Conservation (phyloP, 2,888 invertebrate genomes). For the Himalopsyche tibetana region DNA sequence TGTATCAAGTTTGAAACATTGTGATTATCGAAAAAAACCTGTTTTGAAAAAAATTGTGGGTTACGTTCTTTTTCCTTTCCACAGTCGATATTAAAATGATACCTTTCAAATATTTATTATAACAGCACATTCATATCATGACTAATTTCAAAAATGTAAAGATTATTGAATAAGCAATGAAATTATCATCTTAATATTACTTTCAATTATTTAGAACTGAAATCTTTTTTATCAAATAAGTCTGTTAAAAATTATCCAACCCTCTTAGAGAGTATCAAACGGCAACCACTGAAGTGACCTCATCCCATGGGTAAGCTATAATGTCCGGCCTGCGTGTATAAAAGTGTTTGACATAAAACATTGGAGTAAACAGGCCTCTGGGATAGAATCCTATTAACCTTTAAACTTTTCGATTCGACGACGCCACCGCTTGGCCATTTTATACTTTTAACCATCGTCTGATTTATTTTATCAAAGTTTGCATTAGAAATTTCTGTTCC, state of each 20-base stretch:
- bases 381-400: conserved; percentile 27
- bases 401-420: conserved; percentile 21
- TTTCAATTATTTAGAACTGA: no score
- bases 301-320: not conserved
- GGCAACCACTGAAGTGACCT: conserved; percentile 16
- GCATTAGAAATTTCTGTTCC: conserved; percentile 49
- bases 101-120: no score
- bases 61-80: no score
- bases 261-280: not conserved
- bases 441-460: conserved; percentile 1
- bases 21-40: no score
- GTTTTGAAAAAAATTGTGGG: no score
- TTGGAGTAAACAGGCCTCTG: conserved; percentile 26
- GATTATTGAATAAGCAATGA: no score
- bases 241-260: not conserved
- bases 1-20: no score
- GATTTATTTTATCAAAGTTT: conserved; percentile 47
- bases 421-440: not conserved
- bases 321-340: conserved; percentile 11
- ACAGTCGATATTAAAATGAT: no score
- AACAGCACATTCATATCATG: no score
- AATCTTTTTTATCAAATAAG: not conserved
- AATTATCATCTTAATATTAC: no score
- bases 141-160: no score
- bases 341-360: conserved; percentile 34